Conservation (phyloP, 2,113 vertebrate species). For the Heliornis fulica region DNA sequence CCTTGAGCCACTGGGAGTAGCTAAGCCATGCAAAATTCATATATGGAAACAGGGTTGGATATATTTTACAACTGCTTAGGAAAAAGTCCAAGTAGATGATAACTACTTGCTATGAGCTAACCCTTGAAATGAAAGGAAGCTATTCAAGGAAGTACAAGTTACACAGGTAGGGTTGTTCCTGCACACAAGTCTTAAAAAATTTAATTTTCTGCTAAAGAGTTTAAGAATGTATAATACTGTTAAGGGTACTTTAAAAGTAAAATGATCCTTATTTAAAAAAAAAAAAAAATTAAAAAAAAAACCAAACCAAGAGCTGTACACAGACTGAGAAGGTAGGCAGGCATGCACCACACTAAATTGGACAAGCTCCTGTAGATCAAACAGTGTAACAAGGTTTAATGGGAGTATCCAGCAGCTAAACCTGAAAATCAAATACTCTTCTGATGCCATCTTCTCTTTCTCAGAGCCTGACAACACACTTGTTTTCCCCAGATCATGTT, state of each 20-base stretch:
- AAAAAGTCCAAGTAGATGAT: neutral
- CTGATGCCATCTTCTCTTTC: conserved; percentile 59
- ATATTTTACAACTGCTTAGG: neutral
- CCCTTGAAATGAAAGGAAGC: neutral
- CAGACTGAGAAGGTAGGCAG: neutral
- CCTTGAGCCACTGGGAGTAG: neutral
- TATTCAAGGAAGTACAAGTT: neutral
- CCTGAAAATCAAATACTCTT: conserved; percentile 54
- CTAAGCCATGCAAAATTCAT: neutral
- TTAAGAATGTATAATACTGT: neutral
- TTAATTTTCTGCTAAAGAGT: neutral
- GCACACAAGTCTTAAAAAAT: neutral
- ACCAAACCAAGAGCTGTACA: neutral
- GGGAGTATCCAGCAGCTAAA: neutral
- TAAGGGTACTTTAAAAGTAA: neutral
- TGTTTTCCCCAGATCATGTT: conserved; percentile 58
- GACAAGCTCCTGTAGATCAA: neutral
- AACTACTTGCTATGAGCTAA: neutral
- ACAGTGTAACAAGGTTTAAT: neutral
- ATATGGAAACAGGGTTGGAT: neutral
- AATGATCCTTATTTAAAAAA: neutral
- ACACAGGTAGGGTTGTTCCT: neutral
- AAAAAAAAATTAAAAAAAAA: neutral
- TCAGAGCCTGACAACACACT: conserved; percentile 63
- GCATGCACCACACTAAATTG: neutral